Base-by-base conservation (phyloP, 2,888 invertebrate genomes). In the Drosophila dives region DNA sequence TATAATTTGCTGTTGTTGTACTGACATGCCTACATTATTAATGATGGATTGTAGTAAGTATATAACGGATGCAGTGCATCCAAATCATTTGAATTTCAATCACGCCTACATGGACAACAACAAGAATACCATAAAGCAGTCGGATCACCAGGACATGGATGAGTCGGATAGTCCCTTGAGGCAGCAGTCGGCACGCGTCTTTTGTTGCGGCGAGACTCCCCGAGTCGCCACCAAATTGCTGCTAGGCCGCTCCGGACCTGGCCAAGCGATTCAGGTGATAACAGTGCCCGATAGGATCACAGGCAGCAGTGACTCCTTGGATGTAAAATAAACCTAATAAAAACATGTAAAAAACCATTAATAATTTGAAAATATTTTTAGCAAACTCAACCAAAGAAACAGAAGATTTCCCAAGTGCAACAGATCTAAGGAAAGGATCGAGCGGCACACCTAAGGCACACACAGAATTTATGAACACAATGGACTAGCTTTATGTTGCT, bases 241-340 rank as follows among this genome's bases (percentile, higher is more conserved):
- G 6, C 20, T 83, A 29, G 68, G 60, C 45, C 90, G 90, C 20
- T 49, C 77, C n/a, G 91, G 92, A 26, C 96, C 96, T 0, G 96
- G 96, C 2, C 96, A 96, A 92, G 96, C 96, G 0, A 96, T 96
- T 17, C 96, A 96, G 93, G 95, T 96, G 34, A 94, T 96, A 85
- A 95, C 95, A 11, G 75, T 77, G 63, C 80, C 89, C 51, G 72
- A 51, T 12, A 80, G 69, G 23, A 77, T 59, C 42, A 86, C 72
- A n/a, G 34, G 60, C 65, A 73, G n/a, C 55, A 73, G 12, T 33
- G 75, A 75, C 11, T 38, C 56, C 17, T 72, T 66, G 32, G 86
- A 85, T 67, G 90, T 75, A 54, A 23, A 34, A 20, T 20, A 2
- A 11, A 32, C 29, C 3, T n/a, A 32, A 11, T 32, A 10, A 40